Conservation (phyloP, 2,888 invertebrate species). For the Autographa pulchrina region DNA sequence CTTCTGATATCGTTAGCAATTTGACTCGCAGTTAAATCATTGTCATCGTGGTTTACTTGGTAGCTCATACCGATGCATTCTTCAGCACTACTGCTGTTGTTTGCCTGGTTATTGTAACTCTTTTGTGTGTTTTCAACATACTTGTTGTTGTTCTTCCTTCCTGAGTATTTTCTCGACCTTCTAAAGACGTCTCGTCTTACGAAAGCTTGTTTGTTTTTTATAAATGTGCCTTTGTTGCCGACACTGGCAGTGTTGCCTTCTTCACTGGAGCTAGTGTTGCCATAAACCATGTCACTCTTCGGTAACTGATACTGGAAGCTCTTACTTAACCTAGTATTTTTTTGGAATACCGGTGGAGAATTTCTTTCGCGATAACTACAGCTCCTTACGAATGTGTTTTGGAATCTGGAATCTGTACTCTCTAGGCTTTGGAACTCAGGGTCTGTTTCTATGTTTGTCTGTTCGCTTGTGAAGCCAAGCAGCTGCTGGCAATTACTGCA, state of each 20-base stretch:
- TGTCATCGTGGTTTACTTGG: conserved; percentile 88
- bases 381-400: conserved; percentile 85
- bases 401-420: conserved; percentile 87
- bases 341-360: conserved; percentile 86
- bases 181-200: conserved; percentile 86
- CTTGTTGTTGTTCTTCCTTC: conserved; percentile 82
- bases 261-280: conserved; percentile 87
- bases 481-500: conserved; percentile 87
- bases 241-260: conserved; percentile 83
- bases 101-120: conserved; percentile 75
- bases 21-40: conserved; percentile 88
- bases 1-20: conserved; percentile 89
- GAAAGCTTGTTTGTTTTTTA: conserved; percentile 89
- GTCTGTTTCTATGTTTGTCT: conserved; percentile 88
- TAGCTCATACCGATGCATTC: conserved; percentile 86
- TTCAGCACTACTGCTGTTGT: conserved; percentile 85
- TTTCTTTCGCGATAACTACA: conserved; percentile 87
- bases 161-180: conserved; percentile 86
- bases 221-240: conserved; percentile 87
- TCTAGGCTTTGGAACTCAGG: conserved; percentile 88
- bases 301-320: conserved; percentile 88
- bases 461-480: conserved; percentile 87
- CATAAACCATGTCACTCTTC: conserved; percentile 82
- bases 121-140: conserved; percentile 78
- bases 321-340: conserved; percentile 87